Evolutionary conservation across 2,797 vertebrate species (phyloP).

Genomic region (Chrysocyon brachyurus): DNA sequence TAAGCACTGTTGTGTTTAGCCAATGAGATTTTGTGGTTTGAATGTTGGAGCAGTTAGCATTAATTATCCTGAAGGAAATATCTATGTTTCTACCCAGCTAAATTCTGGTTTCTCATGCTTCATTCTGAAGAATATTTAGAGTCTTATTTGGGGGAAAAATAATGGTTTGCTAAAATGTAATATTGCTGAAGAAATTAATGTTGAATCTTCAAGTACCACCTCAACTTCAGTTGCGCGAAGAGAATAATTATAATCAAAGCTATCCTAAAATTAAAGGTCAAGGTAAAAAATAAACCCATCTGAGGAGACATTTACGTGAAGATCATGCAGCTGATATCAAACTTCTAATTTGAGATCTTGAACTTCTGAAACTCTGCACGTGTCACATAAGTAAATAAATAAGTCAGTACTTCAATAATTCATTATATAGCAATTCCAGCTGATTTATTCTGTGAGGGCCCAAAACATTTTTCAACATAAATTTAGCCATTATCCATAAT

Average conservation of each 20-base stretch:
- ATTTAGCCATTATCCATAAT: background rate
- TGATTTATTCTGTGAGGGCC: background rate
- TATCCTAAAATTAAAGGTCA: slow-evolving; percentile 53
- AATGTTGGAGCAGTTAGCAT: background rate
- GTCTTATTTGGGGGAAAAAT: background rate
- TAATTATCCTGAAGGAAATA: background rate
- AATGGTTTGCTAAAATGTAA: background rate
- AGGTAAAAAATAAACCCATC: slow-evolving; percentile 34
- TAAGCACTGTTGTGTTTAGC: background rate
- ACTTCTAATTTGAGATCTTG: background rate
- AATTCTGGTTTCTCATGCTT: background rate
- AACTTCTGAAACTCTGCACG: background rate
- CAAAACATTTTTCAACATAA: slow-evolving; percentile 2
- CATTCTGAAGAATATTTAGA: background rate
- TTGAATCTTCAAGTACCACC: background rate
- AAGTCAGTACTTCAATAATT: background rate
- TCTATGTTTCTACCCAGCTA: background rate
- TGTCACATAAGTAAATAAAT: background rate
- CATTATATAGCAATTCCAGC: background rate
- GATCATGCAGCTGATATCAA: background rate
- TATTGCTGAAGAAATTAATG: background rate
- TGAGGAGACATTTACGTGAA: background rate
- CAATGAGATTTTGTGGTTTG: background rate
- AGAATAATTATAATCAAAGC: slow-evolving; percentile 62
- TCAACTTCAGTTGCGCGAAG: background rate